Evolutionary conservation across 2,797 vertebrate species (phyloP).

Genomic region (Acrossocheilus fasciatus): DNA sequence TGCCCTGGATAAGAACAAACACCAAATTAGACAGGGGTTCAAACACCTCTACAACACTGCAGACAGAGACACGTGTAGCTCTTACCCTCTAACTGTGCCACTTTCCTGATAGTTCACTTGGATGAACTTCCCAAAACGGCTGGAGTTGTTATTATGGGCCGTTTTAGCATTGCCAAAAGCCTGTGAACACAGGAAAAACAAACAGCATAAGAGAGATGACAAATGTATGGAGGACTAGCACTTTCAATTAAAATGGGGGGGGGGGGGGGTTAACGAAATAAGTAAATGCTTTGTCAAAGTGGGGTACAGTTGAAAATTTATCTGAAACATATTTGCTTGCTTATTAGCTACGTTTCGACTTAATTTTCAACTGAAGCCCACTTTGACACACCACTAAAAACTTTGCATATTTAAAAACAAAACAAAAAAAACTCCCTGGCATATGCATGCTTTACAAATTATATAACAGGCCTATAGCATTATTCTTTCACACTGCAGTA

Average conservation of each 20-base stretch:
- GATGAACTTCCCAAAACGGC: slow-evolving; percentile 98
- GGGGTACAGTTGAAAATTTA: neutral
- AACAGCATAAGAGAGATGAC: neutral
- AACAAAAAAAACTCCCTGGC: neutral
- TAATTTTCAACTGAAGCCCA: neutral
- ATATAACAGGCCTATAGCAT: neutral
- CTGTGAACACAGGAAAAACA: slow-evolving; percentile 67
- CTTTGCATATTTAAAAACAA: neutral
- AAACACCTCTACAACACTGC: neutral
- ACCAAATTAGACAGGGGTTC: neutral
- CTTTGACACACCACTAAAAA: neutral
- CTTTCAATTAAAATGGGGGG: slow-evolving; percentile 34
- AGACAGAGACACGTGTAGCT: slow-evolving; percentile 66
- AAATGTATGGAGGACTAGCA: neutral
- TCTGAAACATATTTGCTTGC: neutral
- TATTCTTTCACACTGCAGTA: neutral
- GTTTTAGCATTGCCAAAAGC: slow-evolving; percentile 97
- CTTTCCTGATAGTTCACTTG: slow-evolving; percentile 99
- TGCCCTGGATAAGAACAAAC: slow-evolving; percentile 77
- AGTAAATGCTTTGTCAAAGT: neutral
- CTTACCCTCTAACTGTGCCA: slow-evolving; percentile 96
- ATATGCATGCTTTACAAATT: neutral
- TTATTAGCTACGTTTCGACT: neutral
- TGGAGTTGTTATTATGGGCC: slow-evolving; percentile 98
- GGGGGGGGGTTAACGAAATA: too few relatives aligned